Evolutionary conservation across 2,888 invertebrate genomes (phyloP), one percentile per base, ranked within the genome.

Genomic region (Agrochola macilenta): DNA sequence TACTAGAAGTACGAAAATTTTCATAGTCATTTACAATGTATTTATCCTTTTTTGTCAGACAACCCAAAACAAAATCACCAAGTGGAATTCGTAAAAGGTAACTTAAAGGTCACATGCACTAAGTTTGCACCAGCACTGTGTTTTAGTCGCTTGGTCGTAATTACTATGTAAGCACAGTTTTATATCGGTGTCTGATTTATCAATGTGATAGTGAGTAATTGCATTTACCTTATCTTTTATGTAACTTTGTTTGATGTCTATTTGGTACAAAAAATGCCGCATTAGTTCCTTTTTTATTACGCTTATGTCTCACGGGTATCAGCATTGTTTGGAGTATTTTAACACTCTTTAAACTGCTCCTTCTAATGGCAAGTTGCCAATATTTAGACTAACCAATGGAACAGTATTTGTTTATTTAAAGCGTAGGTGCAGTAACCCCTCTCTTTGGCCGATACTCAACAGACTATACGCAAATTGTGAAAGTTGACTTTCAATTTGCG

Each of bases 1-100:
- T 46, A 26, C 11, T 68, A 66, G 49, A 66, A 30, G 23, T 20
- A 57, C 1, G 23, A 69, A 69, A n/a, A 54, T 35, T 20, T n/a
- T 35, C 3, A n/a, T 20, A 49, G 46, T 43, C 4, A 0, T 65
- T 76, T 14, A 64, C 7, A 23, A 57, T 43, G 17, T 75, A 26
- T 65, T 65, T 75, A 54, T 74, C 23, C 52, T 68, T 79, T 78
- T 83, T 83, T 85, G 49, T 81, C 91, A 93, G 93, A 92, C 85
- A 92, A 90, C 76, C 85, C 89, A 81, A 92, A 88, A 65, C 90
- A 90, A 68, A 92, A 89, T 71, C 90, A 91, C 65, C 91, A 91
- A 85, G 90, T 91, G 92, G 93, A 92, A 83, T 89, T 82, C 14
- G 81, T 83, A 11, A 84, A 78, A 89, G 89, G 88, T 85, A 87